A percentile compares a stretch with the other conserved stretches of the same genome.
Conservation (phyloP, 2,888 invertebrate genomes). For the Ochropleura leucogaster region DNA sequence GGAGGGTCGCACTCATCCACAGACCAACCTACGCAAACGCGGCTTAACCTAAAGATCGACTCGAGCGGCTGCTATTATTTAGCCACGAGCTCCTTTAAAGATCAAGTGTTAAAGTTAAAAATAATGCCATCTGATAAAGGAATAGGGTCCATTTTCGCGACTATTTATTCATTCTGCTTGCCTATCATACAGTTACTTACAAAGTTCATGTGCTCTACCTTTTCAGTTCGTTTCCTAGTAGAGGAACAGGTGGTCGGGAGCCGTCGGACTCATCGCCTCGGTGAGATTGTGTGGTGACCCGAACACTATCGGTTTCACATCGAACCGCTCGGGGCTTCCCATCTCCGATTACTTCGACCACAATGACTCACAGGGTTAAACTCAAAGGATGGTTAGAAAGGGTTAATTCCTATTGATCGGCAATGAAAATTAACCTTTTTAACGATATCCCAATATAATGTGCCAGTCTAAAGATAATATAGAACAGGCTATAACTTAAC, state of each 20-base stretch:
- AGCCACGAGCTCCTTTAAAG: background rate
- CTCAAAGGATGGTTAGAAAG: constrained; percentile 43
- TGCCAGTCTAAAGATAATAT: background rate
- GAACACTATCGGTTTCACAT: constrained; percentile 71
- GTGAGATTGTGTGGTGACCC: constrained; percentile 68
- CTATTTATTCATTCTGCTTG: background rate
- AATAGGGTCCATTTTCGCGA: background rate
- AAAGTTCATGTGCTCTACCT: background rate
- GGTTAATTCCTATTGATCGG: too few relatives aligned
- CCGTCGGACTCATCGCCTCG: constrained; percentile 16
- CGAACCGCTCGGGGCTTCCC: constrained; percentile 72
- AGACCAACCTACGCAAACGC: too few relatives aligned
- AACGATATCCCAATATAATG: constrained; percentile 18
- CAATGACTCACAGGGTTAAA: constrained; percentile 69
- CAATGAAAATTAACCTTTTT: constrained; percentile 51
- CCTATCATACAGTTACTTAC: background rate
- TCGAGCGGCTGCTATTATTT: too few relatives aligned
- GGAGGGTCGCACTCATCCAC: too few relatives aligned
- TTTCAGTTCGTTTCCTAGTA: constrained; percentile 12
- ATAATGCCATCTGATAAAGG: background rate
- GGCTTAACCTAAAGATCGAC: too few relatives aligned
- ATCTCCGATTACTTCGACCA: constrained; percentile 70
- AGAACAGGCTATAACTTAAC: background rate
- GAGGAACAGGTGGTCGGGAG: constrained; percentile 63
- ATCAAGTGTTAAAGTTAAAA: background rate